These are phyloP conservation scores for Hylaea fasciaria DNA, from an alignment of 2,888 invertebrate genomes.

Conservation along the genomic window DNA sequence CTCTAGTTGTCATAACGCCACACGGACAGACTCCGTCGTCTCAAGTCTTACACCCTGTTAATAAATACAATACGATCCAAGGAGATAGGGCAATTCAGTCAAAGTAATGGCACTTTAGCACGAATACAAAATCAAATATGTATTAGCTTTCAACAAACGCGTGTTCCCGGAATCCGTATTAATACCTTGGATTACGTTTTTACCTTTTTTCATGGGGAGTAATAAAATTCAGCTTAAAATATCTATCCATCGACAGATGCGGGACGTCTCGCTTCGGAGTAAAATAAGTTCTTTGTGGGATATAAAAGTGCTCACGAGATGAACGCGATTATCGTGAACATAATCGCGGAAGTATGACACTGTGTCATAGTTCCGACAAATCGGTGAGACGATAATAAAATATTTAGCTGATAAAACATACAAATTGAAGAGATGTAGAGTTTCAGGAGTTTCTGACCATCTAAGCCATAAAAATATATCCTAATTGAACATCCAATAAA, in stretches of 20 bases:
- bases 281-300: conserved; percentile 55
- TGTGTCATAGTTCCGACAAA: conserved; percentile 39
- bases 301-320: conserved; percentile 52
- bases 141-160: conserved; percentile 58
- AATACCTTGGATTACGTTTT: conserved; percentile 77
- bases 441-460: no score
- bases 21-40: no score
- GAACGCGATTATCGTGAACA: conserved; percentile 43
- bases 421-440: neutral
- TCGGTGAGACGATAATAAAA: conserved; percentile 5
- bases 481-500: neutral
- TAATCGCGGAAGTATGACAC: no score
- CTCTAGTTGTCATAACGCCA: no score
- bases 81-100: conserved; percentile 31
- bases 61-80: conserved; percentile 28
- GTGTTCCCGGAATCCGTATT: conserved; percentile 68
- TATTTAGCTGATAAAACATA: neutral
- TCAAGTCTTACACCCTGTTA: conserved; percentile 6
- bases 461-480: neutral
- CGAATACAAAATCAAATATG: conserved; percentile 39
- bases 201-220: conserved; percentile 80
- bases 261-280: conserved; percentile 52
- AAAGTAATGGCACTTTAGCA: conserved; percentile 37
- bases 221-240: conserved; percentile 85
- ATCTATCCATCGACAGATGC: conserved; percentile 56